Evolutionary conservation across 2,113 vertebrate species (phyloP).

Genomic region (Eulemur macaco): DNA sequence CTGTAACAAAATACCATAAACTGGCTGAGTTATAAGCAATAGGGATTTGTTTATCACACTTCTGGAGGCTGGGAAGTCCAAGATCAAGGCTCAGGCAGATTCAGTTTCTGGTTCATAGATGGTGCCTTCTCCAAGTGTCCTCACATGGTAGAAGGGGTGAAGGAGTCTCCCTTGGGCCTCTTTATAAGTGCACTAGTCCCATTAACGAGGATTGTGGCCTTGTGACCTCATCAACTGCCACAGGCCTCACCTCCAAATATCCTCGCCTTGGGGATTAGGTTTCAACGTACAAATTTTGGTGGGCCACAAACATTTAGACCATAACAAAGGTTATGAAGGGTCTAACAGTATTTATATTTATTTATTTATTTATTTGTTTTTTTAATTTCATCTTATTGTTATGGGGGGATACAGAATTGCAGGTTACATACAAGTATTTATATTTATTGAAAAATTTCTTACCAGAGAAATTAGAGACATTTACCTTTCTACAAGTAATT

Average conservation of each 20-base stretch:
- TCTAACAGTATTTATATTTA: neutral
- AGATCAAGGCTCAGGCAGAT: neutral
- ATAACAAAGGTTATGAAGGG: neutral
- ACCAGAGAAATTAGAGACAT: neutral
- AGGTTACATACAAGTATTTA: neutral
- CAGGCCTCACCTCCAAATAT: neutral
- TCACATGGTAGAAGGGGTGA: neutral
- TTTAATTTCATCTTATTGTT: no score
- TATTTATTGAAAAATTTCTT: conserved; percentile 11
- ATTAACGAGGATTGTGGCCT: neutral
- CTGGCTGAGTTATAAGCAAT: neutral
- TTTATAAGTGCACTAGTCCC: neutral
- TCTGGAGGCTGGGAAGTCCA: neutral
- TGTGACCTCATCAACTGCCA: neutral
- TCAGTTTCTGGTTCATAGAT: neutral
- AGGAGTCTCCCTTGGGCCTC: neutral
- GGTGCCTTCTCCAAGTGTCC: neutral
- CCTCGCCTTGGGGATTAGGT: neutral
- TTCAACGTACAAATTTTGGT: neutral
- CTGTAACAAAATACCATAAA: neutral
- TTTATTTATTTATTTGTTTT: neutral
- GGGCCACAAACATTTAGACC: neutral
- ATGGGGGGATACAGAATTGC: no score
- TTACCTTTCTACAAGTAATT: neutral
- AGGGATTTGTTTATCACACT: neutral